phyloP scores from a whole-genome alignment of 1,140 invertebrate genomes.

The Chrysoperla carnea region DNA sequence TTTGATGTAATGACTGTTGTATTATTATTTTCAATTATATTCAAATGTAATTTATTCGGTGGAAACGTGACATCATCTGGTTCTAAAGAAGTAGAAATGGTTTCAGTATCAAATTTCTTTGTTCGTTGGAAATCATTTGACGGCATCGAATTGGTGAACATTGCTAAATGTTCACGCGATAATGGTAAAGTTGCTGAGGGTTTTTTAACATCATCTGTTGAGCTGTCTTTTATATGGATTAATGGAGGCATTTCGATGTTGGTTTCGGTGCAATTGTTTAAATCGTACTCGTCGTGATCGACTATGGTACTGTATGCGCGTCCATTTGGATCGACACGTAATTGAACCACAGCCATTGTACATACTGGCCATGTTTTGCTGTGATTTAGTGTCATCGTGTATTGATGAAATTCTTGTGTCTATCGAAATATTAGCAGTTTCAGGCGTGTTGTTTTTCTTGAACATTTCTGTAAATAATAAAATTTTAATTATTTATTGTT shows the following conservation, averaged over 20 bases:
- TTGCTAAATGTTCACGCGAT: conserved; percentile 12
- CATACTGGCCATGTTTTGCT: conserved; percentile 23
- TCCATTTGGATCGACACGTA: conserved; percentile 18
- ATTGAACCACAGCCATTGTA: conserved; percentile 20
- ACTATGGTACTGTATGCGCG: conserved; percentile 17
- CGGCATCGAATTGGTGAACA: conserved; percentile 7
- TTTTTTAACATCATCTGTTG: background rate
- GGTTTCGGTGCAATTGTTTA: background rate
- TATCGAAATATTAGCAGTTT: too few species aligned
- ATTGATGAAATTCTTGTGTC: too few species aligned
- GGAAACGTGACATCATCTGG: background rate
- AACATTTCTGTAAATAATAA: too few species aligned
- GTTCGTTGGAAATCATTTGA: background rate
- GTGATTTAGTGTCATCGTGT: conserved; percentile 20
- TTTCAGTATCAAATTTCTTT: background rate
- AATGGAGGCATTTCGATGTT: background rate
- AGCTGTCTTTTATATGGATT: background rate
- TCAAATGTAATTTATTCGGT: background rate
- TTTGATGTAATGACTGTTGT: background rate
- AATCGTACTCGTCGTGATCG: background rate
- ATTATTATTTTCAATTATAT: background rate
- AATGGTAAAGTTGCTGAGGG: conserved; percentile 10
- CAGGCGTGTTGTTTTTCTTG: too few species aligned
- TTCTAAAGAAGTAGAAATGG: background rate
- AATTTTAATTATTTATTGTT: too few species aligned